Evolutionary conservation across 53 echinoderm and acorn worm species (phyloP).

Genomic region (Mesocentrotus franciscanus): DNA sequence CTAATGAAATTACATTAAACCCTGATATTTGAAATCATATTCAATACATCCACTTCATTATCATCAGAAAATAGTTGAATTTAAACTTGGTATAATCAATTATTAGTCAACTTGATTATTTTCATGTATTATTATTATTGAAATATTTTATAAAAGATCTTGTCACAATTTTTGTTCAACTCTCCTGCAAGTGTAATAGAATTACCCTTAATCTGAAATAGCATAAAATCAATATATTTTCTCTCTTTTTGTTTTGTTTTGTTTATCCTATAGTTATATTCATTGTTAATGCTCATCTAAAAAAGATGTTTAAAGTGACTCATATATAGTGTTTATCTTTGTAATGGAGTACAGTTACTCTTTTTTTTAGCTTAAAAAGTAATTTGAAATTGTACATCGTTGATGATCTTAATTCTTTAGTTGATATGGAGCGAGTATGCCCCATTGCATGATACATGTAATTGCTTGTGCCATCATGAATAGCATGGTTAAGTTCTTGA

Average conservation of each 20-base stretch:
- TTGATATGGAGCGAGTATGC: not conserved
- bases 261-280: not conserved
- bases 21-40: not conserved
- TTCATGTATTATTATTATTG: conserved; percentile 1
- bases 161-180: not conserved
- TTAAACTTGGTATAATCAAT: not conserved
- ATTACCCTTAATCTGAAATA: conserved; percentile 31
- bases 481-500: not conserved
- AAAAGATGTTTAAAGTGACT: conserved; percentile 18
- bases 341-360: not conserved
- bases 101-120: not conserved
- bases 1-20: not conserved
- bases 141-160: not conserved
- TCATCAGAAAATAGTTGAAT: not conserved
- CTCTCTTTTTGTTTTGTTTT: not conserved
- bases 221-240: conserved; percentile 4
- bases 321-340: not conserved
- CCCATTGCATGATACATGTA: conserved; percentile 24
- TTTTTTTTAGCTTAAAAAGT: conserved; percentile 50
- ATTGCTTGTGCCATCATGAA: not conserved
- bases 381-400: not conserved
- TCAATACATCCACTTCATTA: not conserved
- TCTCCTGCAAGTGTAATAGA: conserved; percentile 8
- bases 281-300: not conserved
- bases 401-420: not conserved